Base-by-base conservation (phyloP, 2,113 vertebrate species). In the Paracanthobrama guichenoti region DNA sequence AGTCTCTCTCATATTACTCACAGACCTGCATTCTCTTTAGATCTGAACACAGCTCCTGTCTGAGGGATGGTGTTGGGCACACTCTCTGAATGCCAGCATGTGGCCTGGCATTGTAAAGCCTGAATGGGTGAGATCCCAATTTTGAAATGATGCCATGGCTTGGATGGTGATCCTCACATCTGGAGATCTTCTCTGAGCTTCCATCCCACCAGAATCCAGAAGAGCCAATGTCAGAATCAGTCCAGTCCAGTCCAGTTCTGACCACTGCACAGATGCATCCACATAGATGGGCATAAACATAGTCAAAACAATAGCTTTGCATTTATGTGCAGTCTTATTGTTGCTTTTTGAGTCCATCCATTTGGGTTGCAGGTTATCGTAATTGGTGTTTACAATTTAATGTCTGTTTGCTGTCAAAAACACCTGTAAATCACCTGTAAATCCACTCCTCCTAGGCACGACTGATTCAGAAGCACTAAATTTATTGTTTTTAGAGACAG, bases 101-200 rank as follows among this genome's bases (percentile, higher is more conserved):
- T 53, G 24, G 72, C 26, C 18, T 28, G 59, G 55, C 31, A 24
- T 42, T 59, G 31, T 42, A n/a, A 42, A 22, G 11, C 67, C 59
- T 64, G 59, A 64, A 64, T 48, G n/a, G 5, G n/a, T 66, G 8
- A 79, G 6, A 66, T 64, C 60, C 78, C 18, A 6, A 10, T 80
- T 66, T 67, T 50, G 26, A 66, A 28, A 80, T 50, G 42, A 35
- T 80, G 60, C 78, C 78, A 80, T 80, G 44, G 60, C 78, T 48
- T 67, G 78, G 10, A 79, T 9, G 55, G 11, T 64, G 35, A 46
- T 44, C 59, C 59, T 64, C 20, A 60, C 35, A 42, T 79, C 76
- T 79, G 76, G 22, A 76, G 48, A 55, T 76, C 50, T 31, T 76
- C 74, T 55, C 69, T 44, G 4, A 39, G 35, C 55, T 60, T 57